Evolutionary conservation across 2,113 vertebrate genomes (phyloP).

Genomic region (Tragelaphus buxtoni): DNA sequence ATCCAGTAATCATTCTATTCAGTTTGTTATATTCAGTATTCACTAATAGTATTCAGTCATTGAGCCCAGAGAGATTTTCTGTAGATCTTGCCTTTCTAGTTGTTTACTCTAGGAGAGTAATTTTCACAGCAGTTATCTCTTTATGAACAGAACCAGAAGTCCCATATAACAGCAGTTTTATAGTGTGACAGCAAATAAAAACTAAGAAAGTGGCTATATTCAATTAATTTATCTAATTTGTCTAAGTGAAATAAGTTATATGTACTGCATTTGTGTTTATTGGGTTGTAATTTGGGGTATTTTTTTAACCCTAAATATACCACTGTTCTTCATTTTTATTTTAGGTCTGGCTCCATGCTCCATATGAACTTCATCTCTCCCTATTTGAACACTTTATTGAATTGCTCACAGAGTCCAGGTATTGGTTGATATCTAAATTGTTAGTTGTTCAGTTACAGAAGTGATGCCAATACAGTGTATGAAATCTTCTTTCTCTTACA

Average conservation of each 20-base stretch:
- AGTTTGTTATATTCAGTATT: not conserved
- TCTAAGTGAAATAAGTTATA: not conserved
- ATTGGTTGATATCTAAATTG: not conserved
- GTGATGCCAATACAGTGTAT: not conserved
- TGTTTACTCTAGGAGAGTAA: not conserved
- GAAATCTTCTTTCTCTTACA: slow-evolving; percentile 73
- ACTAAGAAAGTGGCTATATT: not conserved
- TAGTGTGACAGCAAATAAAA: not conserved
- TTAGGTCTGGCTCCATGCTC: slow-evolving; percentile 98
- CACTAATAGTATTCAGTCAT: not conserved
- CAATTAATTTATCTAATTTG: not conserved
- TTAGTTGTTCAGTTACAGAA: not conserved
- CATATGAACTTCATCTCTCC: slow-evolving; percentile 97
- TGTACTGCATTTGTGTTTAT: not conserved
- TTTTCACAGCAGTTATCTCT: not conserved
- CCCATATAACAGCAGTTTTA: not conserved
- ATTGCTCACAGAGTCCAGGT: slow-evolving; percentile 98
- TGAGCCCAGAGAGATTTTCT: not conserved
- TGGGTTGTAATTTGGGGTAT: not conserved
- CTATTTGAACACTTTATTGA: slow-evolving; percentile 99
- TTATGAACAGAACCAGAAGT: not conserved
- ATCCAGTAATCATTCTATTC: not conserved
- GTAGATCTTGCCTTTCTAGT: not conserved
- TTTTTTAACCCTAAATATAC: not conserved
- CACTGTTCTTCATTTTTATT: slow-evolving; percentile 45